Percentiles rank a stretch among this genome's conserved stretches.
Conservation (phyloP, 2,888 invertebrate genomes). For the Thera obeliscata region DNA sequence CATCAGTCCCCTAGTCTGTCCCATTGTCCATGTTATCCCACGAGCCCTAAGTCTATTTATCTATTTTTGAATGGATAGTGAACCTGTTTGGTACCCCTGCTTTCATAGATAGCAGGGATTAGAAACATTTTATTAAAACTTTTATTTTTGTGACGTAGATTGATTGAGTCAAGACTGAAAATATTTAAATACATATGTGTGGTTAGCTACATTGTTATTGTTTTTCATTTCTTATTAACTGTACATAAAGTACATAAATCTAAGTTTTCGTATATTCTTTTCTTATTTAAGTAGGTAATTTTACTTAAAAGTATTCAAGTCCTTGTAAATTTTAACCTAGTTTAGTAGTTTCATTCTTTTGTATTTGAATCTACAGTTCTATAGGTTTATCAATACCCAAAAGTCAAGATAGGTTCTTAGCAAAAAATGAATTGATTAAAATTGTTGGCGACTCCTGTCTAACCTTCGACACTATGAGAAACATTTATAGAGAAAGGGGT, state of each 20-base stretch:
- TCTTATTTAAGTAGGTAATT: too few relatives aligned
- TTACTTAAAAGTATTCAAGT: too few relatives aligned
- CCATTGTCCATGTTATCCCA: slow-evolving; percentile 57
- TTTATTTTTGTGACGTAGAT: background rate
- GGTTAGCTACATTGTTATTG: too few relatives aligned
- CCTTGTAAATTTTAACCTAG: too few relatives aligned
- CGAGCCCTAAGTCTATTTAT: slow-evolving; percentile 57
- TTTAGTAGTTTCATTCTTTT: too few relatives aligned
- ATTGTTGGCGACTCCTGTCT: slow-evolving; percentile 28
- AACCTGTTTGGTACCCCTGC: slow-evolving; percentile 71
- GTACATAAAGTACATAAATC: too few relatives aligned
- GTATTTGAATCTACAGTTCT: too few relatives aligned
- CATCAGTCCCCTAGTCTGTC: slow-evolving; percentile 58
- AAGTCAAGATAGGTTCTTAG: too few relatives aligned
- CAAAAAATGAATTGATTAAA: background rate
- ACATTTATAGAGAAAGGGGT: slow-evolving; percentile 30
- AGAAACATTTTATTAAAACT: slow-evolving; percentile 40
- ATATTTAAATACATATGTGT: background rate
- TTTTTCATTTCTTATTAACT: too few relatives aligned
- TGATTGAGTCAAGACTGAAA: background rate
- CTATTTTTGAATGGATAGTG: slow-evolving; percentile 60
- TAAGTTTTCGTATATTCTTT: too few relatives aligned
- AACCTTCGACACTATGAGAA: slow-evolving; percentile 31
- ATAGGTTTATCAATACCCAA: too few relatives aligned
- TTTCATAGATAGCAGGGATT: slow-evolving; percentile 58